Evolutionary conservation across 2,113 vertebrate species (phyloP).

Genomic region (Syngnathus floridae): DNA sequence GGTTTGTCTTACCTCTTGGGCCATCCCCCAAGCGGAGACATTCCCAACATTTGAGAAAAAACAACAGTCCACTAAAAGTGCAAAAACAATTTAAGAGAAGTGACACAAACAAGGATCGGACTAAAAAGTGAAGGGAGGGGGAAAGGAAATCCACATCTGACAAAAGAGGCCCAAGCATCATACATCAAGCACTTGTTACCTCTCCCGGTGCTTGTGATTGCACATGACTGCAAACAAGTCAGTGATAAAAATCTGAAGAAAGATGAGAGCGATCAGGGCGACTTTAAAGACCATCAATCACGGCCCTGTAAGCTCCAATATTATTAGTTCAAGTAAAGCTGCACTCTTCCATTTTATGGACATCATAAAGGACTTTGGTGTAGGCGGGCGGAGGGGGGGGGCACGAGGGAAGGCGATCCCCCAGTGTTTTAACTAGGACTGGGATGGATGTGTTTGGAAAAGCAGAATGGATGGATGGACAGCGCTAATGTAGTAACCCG

Average conservation of each 20-base stretch:
- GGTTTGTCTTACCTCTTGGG: conserved; percentile 70
- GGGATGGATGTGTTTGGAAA: conserved; percentile 77
- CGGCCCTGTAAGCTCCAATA: conserved; percentile 74
- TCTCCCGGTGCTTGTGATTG: conserved; percentile 82
- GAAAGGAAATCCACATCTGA: conserved; percentile 83
- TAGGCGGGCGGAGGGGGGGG: conserved; percentile 22
- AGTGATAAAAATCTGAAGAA: conserved; percentile 94
- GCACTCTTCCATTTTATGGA: conserved; percentile 88
- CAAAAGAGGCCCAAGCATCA: conserved; percentile 83
- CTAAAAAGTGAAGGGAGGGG: conserved; percentile 66
- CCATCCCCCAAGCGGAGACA: conserved; percentile 66
- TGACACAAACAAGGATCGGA: conserved; percentile 59
- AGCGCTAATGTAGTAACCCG: conserved; percentile 73
- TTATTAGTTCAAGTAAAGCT: conserved; percentile 88
- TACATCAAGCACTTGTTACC: conserved; percentile 94
- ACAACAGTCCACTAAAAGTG: conserved; percentile 37
- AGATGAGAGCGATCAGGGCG: conserved; percentile 86
- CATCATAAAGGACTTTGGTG: conserved; percentile 75
- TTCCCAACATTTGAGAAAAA: conserved; percentile 67
- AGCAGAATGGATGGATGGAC: conserved; percentile 72
- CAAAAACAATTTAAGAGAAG: conserved; percentile 53
- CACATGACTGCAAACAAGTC: conserved; percentile 89
- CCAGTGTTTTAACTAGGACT: conserved; percentile 68
- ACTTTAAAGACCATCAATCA: conserved; percentile 93
- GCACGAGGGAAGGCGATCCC: conserved; percentile 53